Base-by-base conservation (phyloP, 2,888 invertebrate genomes). In the Margaritifera margaritifera region DNA sequence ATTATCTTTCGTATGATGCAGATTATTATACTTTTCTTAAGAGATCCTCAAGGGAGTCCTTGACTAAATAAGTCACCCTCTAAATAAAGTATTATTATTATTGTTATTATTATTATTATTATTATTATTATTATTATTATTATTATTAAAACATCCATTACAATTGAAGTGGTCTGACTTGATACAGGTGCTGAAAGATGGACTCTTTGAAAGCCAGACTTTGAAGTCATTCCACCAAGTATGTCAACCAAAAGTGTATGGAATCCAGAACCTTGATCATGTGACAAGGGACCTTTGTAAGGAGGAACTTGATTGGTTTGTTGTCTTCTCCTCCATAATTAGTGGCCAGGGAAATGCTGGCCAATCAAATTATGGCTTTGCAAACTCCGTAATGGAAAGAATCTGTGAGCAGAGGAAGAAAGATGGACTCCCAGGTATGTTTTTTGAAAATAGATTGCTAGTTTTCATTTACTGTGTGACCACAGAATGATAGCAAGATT, bases 301-400 rank as follows among this genome's bases (percentile, higher is more conserved):
- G 0, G 92, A 94, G 15, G 63, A 76, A 90, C 86, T 90, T 78
- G 96, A 97, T 84, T 95, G 96, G 91, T 99, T 99, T 89, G 96
- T 99, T 65, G 95, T 93, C 70, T 99, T 98, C 92, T 98, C 98
- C 56, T 97, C 97, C 57, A 95, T 98, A 68, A 95, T 96, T 51
- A 97, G 97, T 90, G 98, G 98, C 8, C 93, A 97, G 81, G 99
- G 98, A 72, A 98, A 98, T 91, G 93, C 95, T 60, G 98, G 98
- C 5, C 99, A 99, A 91, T 93, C 94, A 70, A 99, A 99, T 91
- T 99, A 99, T 89, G 99, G 98, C 66, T 93, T 95, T 83, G 97
- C 98, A 66, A 99, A 99, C 91, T 97, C 98, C 0, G 95, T 94
- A 59, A 98, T 99, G 98, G 98, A 99, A 91, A 93, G 98, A 75